Evolutionary conservation across 2,888 invertebrate species (phyloP).

Genomic region (Leucophenga maculata): DNA sequence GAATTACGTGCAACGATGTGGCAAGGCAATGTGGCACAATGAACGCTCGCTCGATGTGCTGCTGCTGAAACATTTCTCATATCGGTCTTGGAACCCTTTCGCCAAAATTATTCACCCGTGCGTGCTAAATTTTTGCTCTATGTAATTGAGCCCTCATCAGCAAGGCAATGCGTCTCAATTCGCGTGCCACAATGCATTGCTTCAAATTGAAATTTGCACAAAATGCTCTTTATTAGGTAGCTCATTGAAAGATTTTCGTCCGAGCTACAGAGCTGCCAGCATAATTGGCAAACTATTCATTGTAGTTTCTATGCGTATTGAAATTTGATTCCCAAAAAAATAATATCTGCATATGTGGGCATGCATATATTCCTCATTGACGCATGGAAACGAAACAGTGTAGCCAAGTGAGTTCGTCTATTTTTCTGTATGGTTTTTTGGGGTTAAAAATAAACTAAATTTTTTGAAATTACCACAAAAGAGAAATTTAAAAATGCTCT

Average conservation of each 20-base stretch:
- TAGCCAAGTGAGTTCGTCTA: too few relatives aligned
- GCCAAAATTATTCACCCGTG: background rate
- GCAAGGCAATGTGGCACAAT: background rate
- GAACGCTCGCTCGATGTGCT: constrained; percentile 6
- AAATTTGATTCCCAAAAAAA: too few relatives aligned
- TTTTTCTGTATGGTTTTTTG: too few relatives aligned
- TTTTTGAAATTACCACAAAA: too few relatives aligned
- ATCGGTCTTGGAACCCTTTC: constrained; percentile 21
- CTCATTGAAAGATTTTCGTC: constrained; percentile 26
- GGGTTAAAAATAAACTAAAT: too few relatives aligned
- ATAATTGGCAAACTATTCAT: background rate
- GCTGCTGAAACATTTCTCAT: too few relatives aligned
- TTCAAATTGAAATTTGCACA: background rate
- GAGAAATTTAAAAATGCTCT: too few relatives aligned
- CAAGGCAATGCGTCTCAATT: background rate
- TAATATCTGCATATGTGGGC: too few relatives aligned
- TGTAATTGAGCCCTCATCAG: constrained; percentile 9
- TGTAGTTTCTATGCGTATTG: background rate
- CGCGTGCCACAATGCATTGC: background rate
- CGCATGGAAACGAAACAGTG: too few relatives aligned
- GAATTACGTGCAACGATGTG: constrained; percentile 11
- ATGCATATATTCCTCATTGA: too few relatives aligned
- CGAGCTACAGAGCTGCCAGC: constrained; percentile 11
- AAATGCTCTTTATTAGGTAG: constrained; percentile 34
- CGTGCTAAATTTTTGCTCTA: constrained; percentile 7